Evolutionary conservation across 2,113 vertebrate species (phyloP).

Genomic region (Hippocampus barbouri): DNA sequence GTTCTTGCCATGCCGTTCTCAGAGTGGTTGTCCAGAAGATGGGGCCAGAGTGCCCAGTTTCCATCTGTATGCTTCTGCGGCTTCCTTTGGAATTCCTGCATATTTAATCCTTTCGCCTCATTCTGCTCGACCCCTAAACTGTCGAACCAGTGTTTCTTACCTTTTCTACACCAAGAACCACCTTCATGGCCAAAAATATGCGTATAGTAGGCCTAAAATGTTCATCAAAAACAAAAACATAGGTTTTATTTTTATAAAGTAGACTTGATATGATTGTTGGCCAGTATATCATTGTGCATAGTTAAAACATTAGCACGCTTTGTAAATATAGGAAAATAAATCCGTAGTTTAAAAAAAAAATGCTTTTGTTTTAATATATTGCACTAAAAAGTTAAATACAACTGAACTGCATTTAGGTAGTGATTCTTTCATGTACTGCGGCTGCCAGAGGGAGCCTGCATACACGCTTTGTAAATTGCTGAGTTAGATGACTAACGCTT

Average conservation of each 20-base stretch:
- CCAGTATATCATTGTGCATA: not conserved
- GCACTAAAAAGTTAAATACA: not conserved
- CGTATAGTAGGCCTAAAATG: not conserved
- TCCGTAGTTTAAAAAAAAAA: no score
- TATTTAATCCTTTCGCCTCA: not conserved
- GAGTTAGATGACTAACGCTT: not conserved
- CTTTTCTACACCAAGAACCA: not conserved
- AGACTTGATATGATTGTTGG: no score
- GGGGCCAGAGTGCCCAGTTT: constrained; percentile 45
- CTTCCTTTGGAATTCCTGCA: not conserved
- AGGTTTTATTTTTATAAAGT: not conserved
- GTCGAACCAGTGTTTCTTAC: not conserved
- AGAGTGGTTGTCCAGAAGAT: constrained; percentile 50
- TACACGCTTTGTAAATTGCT: not conserved
- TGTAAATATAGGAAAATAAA: no score
- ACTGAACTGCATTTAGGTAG: not conserved
- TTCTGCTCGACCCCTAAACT: not conserved
- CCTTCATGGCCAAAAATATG: not conserved
- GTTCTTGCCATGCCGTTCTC: not conserved
- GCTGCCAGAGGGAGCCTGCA: no score
- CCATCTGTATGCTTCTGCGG: not conserved
- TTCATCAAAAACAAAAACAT: not conserved
- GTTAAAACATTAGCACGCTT: not conserved
- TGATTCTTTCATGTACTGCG: not conserved
- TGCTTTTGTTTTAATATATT: not conserved